These are phyloP conservation scores for Julus scandinavius DNA, from an alignment of 2,888 invertebrate genomes.

Conservation along the genomic window DNA sequence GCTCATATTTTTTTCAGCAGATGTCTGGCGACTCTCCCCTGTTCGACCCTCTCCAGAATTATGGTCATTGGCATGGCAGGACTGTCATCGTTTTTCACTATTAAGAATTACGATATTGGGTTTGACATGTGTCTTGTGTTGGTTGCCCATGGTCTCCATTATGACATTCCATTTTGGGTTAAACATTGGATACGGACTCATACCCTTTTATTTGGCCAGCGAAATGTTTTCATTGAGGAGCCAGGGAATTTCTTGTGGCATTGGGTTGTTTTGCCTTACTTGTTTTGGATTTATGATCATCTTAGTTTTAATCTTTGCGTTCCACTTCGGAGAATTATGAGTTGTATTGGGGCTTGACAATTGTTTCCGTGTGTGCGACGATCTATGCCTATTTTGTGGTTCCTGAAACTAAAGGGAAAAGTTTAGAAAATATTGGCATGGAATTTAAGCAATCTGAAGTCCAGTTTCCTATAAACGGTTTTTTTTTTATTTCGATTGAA, in stretches of 20 bases:
- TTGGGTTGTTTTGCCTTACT: constrained; percentile 4
- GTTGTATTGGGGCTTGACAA: constrained; percentile 13
- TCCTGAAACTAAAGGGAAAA: constrained; percentile 54
- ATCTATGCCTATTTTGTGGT: constrained; percentile 39
- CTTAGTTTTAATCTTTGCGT: constrained; percentile 73
- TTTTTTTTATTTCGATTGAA: no score
- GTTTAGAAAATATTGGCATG: constrained; percentile 51
- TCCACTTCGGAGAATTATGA: not conserved
- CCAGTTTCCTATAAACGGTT: no score
- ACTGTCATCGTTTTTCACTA: constrained; percentile 39
- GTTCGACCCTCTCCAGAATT: constrained; percentile 53
- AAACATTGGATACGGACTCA: constrained; percentile 50
- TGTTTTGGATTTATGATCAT: constrained; percentile 36
- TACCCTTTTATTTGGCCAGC: constrained; percentile 52
- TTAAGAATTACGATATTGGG: not conserved
- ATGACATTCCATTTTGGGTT: constrained; percentile 41
- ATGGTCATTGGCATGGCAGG: constrained; percentile 52
- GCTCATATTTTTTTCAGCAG: constrained; percentile 59
- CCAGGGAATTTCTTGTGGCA: constrained; percentile 29
- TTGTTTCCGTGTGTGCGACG: not conserved
- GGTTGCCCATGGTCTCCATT: constrained; percentile 49
- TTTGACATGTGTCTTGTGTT: not conserved
- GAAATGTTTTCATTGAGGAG: constrained; percentile 48
- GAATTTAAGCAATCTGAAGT: no score
- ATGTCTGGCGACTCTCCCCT: constrained; percentile 58